Base-by-base conservation (phyloP, 2,888 invertebrate genomes). In the Tuberolachnus salignus region DNA sequence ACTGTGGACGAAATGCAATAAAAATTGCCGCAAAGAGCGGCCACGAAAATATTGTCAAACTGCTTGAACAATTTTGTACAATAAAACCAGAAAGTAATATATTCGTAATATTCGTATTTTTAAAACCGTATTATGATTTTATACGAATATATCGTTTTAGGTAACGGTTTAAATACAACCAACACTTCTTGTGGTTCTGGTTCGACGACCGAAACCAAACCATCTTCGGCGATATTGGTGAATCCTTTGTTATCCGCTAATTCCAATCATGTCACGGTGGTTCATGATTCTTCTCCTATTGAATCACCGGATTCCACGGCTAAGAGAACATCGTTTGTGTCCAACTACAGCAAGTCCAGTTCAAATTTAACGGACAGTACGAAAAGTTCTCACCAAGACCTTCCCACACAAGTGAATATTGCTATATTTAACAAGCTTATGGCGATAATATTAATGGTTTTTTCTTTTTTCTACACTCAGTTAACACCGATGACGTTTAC, bases 21-120 rank as follows among this genome's bases (percentile, higher is more conserved):
- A 91, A 95, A 83, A 94, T 97, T 26, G 97, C 97, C 3, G 91
- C 94, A 83, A 94, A 96, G 83, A 94, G 95, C 0, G 96, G 96
- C 0, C 96, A 97, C 86, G 90, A 91, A 81, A 92, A 91, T 83
- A 94, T 97, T 82, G 92, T 93, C 80, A 89, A 92, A 82, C 88
- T 92, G 83, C 88, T 92, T 83, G 94, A 94, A 85, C 91, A 92
- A 82, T 81, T 80, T 71, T 80, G 64, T 64, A 73, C 72, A 1
- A 34, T 66, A 19, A 78, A 59, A 69, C 69, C 0, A 6, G 78
- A 78, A 69, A 42, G 67, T 78, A 78, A 67, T 57, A 21, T 73
- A 10, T 23, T 16, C 34, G 26, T 49, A n/a, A 16, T 55, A 51
- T 26, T 64, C 14, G 1, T 49, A 57, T 26, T 42, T 59, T 19